phyloP scores from a whole-genome alignment of 2,113 vertebrate species.

The Gila orcuttii region DNA sequence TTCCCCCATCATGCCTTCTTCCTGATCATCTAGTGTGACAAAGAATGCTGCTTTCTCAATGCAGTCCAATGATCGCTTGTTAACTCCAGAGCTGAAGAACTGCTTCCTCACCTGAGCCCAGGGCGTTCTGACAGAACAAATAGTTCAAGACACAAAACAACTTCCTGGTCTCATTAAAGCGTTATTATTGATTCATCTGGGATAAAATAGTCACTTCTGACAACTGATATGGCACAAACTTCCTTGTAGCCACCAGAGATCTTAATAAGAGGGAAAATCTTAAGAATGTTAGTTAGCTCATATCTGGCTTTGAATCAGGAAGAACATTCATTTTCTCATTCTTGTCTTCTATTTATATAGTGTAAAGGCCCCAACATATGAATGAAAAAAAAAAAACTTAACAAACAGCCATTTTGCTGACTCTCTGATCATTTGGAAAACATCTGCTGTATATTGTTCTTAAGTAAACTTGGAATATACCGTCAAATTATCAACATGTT shows the following conservation, averaged over 20 bases:
- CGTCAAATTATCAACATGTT: no score
- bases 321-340: background rate
- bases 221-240: background rate
- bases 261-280: background rate
- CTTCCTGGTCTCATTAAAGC: background rate
- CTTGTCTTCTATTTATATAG: background rate
- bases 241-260: background rate
- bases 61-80: constrained; percentile 75
- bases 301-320: background rate
- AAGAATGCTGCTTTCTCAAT: constrained; percentile 88
- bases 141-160: background rate
- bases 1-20: constrained; percentile 79
- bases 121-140: constrained; percentile 69
- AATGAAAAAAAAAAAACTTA: no score
- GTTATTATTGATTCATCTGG: background rate
- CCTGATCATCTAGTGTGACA: constrained; percentile 81
- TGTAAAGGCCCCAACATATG: background rate
- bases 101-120: constrained; percentile 80
- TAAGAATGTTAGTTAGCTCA: background rate
- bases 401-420: background rate
- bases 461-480: no score
- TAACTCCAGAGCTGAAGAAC: constrained; percentile 75
- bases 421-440: no score
- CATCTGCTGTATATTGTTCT: background rate
- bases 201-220: background rate